Conservation (phyloP, 2,797 vertebrate species). For the Poeciliopsis infans region DNA sequence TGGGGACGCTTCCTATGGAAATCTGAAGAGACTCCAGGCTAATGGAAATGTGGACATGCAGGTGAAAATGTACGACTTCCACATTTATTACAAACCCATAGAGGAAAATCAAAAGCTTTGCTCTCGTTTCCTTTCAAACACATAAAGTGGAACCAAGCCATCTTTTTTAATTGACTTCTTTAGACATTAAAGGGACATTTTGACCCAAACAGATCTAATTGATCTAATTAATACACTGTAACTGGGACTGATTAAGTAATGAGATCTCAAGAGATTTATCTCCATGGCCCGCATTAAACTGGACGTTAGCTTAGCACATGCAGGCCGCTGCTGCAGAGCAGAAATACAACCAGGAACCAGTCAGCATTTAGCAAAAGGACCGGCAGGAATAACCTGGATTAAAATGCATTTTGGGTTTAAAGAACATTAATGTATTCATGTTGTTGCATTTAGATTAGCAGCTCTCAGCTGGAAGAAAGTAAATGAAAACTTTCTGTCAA, state of each 20-base stretch:
- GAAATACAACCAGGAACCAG: neutral
- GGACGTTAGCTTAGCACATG: neutral
- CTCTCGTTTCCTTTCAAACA: slow-evolving; percentile 26
- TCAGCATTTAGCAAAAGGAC: neutral
- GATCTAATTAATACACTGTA: slow-evolving; percentile 4
- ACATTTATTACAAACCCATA: slow-evolving; percentile 39
- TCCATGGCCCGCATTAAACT: neutral
- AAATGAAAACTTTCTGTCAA: neutral
- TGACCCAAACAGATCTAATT: neutral
- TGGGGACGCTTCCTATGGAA: slow-evolving; percentile 15
- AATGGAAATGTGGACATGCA: slow-evolving; percentile 28
- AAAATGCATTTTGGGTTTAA: neutral
- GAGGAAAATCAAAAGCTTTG: slow-evolving; percentile 27
- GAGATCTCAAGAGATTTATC: neutral
- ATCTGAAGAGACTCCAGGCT: slow-evolving; percentile 4
- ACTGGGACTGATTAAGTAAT: slow-evolving; percentile 4
- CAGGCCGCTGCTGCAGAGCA: neutral
- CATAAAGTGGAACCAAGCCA: slow-evolving; percentile 13
- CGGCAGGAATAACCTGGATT: neutral
- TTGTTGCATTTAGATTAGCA: neutral
- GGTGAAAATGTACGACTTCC: slow-evolving; percentile 20
- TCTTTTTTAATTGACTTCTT: neutral
- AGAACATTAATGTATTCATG: neutral
- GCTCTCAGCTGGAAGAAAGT: neutral
- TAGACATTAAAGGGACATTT: neutral